Evolutionary conservation across 2,113 vertebrate genomes (phyloP), one percentile per base, ranked within the genome.

Genomic region (Corynorhinus townsendii): DNA sequence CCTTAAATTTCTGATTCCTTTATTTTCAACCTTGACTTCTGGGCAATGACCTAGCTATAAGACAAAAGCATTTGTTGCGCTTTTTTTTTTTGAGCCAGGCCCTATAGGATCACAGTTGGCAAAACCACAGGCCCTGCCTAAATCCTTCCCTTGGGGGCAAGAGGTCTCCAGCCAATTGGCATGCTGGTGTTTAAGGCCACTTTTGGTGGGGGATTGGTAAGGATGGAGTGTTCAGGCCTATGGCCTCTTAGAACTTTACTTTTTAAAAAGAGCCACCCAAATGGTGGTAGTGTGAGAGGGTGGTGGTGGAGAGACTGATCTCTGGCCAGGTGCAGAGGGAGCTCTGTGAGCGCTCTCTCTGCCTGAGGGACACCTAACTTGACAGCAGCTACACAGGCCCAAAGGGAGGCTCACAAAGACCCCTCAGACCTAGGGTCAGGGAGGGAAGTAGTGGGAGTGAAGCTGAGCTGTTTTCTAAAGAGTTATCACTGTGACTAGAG

Each of bases 1-100:
- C 26, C 86, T 85, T 30, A 85, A 66, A 73, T 90, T 76, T 95
- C 52, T 9, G 19, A 76, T 86, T 96, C 75, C 72, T 97, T 97
- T 97, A 96, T 97, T 97, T 82, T 94, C 87, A 10, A 83, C 62
- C 28, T 95, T 91, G 45, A 89, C 68, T 94, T 91, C 69, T 92
- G 71, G 95, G 49, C 85, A 97, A 84, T 52, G 64, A 45, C 56
- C 68, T 62, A 85, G 38, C 72, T 82, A 59, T 82, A 40, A 79
- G 75, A 94, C 49, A 95, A 79, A 95, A 82, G 77, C 69, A 87
- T 85, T 86, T 94, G 59, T 54, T 95, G 45, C 38, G 16, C 84
- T 92, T 62, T 83, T 91, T 76, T 71, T 76, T 75, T 77, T 71
- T 88, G 30, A 92, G 82, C 88, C 76, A 90, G 52, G 22, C 7